A percentile compares a stretch with the other conserved stretches of the same genome.
Conservation (phyloP, 2,888 invertebrate species). For the Arenicola marina region DNA sequence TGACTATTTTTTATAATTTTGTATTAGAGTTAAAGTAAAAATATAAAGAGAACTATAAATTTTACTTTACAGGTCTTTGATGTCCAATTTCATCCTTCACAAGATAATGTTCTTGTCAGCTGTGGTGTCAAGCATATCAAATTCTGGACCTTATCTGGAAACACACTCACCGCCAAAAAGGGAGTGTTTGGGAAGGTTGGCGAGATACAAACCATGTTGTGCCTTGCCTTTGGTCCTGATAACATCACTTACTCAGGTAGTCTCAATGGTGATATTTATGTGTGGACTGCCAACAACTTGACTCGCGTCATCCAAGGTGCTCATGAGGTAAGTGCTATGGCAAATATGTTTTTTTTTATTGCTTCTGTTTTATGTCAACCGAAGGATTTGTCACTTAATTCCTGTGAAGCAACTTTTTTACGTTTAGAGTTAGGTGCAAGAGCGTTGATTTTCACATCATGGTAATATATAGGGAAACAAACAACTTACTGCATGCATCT, state of each 20-base stretch:
- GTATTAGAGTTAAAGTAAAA: not conserved
- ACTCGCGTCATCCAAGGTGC: constrained; percentile 52
- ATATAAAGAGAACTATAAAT: too few relatives aligned
- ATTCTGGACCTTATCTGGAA: constrained; percentile 61
- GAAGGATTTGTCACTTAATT: too few relatives aligned
- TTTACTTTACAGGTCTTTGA: constrained; percentile 59
- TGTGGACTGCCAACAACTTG: constrained; percentile 58
- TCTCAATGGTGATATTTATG: constrained; percentile 61
- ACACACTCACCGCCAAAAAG: constrained; percentile 58
- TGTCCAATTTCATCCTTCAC: constrained; percentile 53
- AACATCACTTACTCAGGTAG: constrained; percentile 59
- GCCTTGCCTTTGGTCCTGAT: constrained; percentile 54
- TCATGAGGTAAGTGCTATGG: constrained; percentile 51
- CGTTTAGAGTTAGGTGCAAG: too few relatives aligned
- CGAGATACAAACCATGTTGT: constrained; percentile 60
- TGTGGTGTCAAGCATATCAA: constrained; percentile 62
- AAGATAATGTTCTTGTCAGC: constrained; percentile 50
- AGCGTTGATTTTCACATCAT: too few relatives aligned
- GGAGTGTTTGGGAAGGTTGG: constrained; percentile 57
- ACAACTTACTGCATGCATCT: too few relatives aligned
- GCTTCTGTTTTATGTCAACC: too few relatives aligned
- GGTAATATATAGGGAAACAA: too few relatives aligned
- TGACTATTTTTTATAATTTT: too few relatives aligned
- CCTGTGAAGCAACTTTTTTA: too few relatives aligned
- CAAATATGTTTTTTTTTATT: too few relatives aligned